Percentiles rank a stretch among this genome's conserved stretches.
These are phyloP conservation scores for Oscheius sp. DNA, from an alignment of 1,140 invertebrate genomes.

Conservation along the genomic window DNA sequence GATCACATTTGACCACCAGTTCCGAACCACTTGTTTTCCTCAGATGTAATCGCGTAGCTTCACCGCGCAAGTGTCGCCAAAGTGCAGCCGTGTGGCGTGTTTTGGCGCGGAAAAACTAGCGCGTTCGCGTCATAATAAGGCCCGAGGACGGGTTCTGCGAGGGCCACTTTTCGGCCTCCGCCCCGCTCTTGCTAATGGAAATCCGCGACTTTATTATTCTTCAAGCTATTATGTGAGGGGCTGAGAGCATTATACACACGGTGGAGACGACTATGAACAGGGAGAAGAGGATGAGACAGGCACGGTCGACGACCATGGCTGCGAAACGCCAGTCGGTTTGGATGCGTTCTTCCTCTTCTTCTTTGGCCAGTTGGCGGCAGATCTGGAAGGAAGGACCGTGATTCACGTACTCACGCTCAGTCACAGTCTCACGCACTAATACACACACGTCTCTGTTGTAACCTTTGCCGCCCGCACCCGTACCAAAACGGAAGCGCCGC, in stretches of 20 bases:
- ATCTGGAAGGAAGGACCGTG: background rate
- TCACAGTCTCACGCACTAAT: background rate
- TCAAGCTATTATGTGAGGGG: conserved; percentile 37
- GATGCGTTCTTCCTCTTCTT: conserved; percentile 34
- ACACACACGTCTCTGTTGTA: too few relatives aligned
- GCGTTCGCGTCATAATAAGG: background rate
- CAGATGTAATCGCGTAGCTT: too few relatives aligned
- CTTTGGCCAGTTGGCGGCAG: conserved; percentile 4
- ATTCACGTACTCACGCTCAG: too few relatives aligned
- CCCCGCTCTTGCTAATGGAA: too few relatives aligned
- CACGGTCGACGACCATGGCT: conserved; percentile 63
- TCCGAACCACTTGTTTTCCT: too few relatives aligned
- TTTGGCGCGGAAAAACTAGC: background rate
- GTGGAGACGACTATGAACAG: conserved; percentile 62
- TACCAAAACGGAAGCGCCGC: too few relatives aligned
- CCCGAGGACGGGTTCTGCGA: too few relatives aligned
- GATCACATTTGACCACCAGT: too few relatives aligned
- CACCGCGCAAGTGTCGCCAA: background rate
- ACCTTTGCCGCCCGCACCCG: too few relatives aligned
- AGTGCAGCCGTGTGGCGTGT: background rate
- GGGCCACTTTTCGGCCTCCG: background rate
- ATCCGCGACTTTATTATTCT: conserved; percentile 14
- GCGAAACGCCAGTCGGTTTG: conserved; percentile 64
- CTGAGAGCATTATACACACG: conserved; percentile 41
- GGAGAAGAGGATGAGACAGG: conserved; percentile 62